Percentiles rank a stretch among this genome's conserved stretches.
Conservation (phyloP, 2,888 invertebrate species). For the Cantharis nigra region DNA sequence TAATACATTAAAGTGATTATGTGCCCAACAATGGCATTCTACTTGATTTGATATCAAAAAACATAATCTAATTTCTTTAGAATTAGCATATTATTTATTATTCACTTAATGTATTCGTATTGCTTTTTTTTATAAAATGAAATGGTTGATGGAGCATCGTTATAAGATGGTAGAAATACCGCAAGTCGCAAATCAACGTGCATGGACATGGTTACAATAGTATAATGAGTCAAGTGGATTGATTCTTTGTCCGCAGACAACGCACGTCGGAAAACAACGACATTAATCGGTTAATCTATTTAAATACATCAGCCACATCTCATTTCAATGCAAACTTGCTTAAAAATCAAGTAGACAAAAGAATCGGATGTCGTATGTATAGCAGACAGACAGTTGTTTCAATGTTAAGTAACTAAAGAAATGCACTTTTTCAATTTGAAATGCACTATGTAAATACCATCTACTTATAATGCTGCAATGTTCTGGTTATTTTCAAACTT, state of each 20-base stretch:
- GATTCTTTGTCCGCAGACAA: slow-evolving; percentile 51
- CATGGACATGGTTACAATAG: slow-evolving; percentile 51
- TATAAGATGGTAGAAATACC: slow-evolving; percentile 45
- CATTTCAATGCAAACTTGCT: slow-evolving; percentile 50
- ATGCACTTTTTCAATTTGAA: slow-evolving; percentile 33
- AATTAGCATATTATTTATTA: slow-evolving; percentile 15
- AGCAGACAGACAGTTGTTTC: slow-evolving; percentile 39
- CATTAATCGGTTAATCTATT: slow-evolving; percentile 53
- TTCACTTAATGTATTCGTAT: slow-evolving; percentile 25
- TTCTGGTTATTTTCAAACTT: slow-evolving; percentile 17
- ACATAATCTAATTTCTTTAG: slow-evolving; percentile 19
- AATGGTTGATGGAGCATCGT: slow-evolving; percentile 31
- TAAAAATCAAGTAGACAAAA: slow-evolving; percentile 47
- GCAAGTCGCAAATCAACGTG: slow-evolving; percentile 49
- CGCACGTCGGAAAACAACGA: slow-evolving; percentile 48
- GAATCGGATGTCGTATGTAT: slow-evolving; percentile 43
- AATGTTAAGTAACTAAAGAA: slow-evolving; percentile 38
- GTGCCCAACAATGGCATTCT: background rate
- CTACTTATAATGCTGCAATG: slow-evolving; percentile 19
- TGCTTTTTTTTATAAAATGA: slow-evolving; percentile 17
- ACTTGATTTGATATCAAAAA: slow-evolving; percentile 20
- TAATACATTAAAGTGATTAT: background rate
- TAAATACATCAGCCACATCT: slow-evolving; percentile 51
- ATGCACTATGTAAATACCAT: slow-evolving; percentile 24
- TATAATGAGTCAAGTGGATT: slow-evolving; percentile 53